These are phyloP conservation scores for Onchidella celtica DNA, from an alignment of 2,888 invertebrate genomes.

Conservation along the genomic window DNA sequence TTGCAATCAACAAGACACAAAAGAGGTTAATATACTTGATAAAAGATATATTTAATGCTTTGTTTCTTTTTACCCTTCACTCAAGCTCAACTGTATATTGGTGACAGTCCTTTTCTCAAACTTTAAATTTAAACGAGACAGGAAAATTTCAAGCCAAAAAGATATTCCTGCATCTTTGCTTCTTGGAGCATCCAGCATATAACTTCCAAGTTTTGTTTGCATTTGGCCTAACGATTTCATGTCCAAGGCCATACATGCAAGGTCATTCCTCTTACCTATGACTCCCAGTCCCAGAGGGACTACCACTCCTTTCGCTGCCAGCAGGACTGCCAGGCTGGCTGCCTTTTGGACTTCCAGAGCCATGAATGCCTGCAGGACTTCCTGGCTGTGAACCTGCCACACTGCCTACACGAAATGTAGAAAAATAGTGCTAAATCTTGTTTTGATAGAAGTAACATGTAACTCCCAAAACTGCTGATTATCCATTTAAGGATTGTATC, in stretches of 20 bases:
- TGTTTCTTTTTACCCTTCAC: background rate
- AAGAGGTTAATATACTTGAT: no score
- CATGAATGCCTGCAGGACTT: no score
- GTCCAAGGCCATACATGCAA: no score
- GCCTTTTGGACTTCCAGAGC: conserved; percentile 43
- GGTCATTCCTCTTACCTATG: conserved; percentile 11
- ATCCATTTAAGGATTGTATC: no score
- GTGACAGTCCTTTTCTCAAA: no score
- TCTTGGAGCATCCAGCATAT: no score
- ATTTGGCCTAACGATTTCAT: background rate
- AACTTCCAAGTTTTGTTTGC: background rate
- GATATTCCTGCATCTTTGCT: no score
- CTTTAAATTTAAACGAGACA: no score
- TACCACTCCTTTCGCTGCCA: conserved; percentile 45
- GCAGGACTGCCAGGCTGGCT: conserved; percentile 45
- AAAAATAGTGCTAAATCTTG: no score
- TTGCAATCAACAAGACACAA: no score
- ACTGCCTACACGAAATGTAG: conserved; percentile 29
- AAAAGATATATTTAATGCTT: background rate
- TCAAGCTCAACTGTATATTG: background rate
- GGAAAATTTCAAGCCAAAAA: no score
- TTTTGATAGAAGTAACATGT: background rate
- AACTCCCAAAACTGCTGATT: background rate
- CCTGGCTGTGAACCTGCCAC: conserved; percentile 18
- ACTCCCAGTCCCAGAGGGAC: conserved; percentile 50